Conservation (phyloP, 2,113 vertebrate species). For the Anarrhichthys ocellatus region DNA sequence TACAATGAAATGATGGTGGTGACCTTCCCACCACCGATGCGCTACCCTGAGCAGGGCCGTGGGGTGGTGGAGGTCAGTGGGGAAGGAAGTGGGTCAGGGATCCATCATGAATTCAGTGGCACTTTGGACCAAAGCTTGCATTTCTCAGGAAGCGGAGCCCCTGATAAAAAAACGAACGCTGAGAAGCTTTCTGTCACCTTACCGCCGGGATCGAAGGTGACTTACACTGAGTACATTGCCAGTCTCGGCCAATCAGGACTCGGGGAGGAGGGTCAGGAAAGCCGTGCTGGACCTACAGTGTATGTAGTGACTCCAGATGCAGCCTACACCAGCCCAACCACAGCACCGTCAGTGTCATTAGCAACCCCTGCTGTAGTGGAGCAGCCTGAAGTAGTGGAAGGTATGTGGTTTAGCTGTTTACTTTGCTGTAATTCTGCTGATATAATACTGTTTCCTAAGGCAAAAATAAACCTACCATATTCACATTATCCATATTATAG, state of each 20-base stretch:
- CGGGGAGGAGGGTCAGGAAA: slow-evolving; percentile 15
- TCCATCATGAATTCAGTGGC: slow-evolving; percentile 65
- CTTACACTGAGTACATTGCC: slow-evolving; percentile 28
- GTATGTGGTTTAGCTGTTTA: slow-evolving; percentile 49
- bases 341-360: slow-evolving; percentile 69
- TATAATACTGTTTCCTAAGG: not conserved
- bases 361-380: slow-evolving; percentile 68
- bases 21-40: slow-evolving; percentile 70
- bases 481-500: not conserved
- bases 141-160: slow-evolving; percentile 51
- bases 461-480: not conserved
- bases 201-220: slow-evolving; percentile 55
- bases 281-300: slow-evolving; percentile 54
- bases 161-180: slow-evolving; percentile 53
- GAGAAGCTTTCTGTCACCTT: slow-evolving; percentile 68
- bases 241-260: slow-evolving; percentile 30
- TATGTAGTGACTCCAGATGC: slow-evolving; percentile 37
- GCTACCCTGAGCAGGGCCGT: slow-evolving; percentile 84
- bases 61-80: slow-evolving; percentile 79
- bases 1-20: slow-evolving; percentile 81
- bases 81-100: slow-evolving; percentile 75
- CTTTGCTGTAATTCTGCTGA: not conserved
- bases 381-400: slow-evolving; percentile 64
- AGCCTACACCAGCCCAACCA: slow-evolving; percentile 61
- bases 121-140: slow-evolving; percentile 47